Evolutionary conservation across 2,888 invertebrate species (phyloP).

Genomic region (Amphiduros pacificus): DNA sequence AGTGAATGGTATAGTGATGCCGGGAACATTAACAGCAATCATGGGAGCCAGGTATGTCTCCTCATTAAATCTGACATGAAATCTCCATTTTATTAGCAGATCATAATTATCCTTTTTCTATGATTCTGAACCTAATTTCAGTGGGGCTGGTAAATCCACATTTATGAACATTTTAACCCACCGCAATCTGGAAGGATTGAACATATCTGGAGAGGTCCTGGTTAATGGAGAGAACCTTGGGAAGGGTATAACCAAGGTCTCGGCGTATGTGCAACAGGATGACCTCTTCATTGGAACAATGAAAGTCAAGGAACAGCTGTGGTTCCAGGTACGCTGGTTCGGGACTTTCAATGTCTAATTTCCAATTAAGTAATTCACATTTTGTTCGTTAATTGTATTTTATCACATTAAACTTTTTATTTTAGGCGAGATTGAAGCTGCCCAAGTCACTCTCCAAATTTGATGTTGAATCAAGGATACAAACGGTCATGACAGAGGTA

Average conservation of each 20-base stretch:
- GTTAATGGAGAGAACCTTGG: conserved; percentile 69
- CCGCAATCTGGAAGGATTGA: conserved; percentile 65
- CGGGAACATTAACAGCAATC: conserved; percentile 49
- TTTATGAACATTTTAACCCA: conserved; percentile 86
- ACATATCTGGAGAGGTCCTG: conserved; percentile 48
- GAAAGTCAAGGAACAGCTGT: conserved; percentile 85
- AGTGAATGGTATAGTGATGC: conserved; percentile 48
- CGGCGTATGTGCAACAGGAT: conserved; percentile 90
- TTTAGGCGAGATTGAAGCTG: too few relatives aligned
- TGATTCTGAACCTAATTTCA: conserved; percentile 34
- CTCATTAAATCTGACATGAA: background rate
- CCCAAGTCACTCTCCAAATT: too few relatives aligned
- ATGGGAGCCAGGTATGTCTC: conserved; percentile 52
- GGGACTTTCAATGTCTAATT: too few relatives aligned
- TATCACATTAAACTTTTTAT: too few relatives aligned
- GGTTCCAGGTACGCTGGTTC: conserved; percentile 84
- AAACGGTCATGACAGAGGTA: too few relatives aligned
- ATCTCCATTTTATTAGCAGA: background rate
- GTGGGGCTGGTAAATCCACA: conserved; percentile 92
- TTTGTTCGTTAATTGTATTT: too few relatives aligned
- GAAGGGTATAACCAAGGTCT: conserved; percentile 62
- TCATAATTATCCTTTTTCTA: background rate
- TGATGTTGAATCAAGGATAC: too few relatives aligned
- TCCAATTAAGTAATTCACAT: too few relatives aligned
- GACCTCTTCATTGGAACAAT: conserved; percentile 89